Base-by-base conservation (phyloP, 2,888 invertebrate species). In the Arge pagana region DNA sequence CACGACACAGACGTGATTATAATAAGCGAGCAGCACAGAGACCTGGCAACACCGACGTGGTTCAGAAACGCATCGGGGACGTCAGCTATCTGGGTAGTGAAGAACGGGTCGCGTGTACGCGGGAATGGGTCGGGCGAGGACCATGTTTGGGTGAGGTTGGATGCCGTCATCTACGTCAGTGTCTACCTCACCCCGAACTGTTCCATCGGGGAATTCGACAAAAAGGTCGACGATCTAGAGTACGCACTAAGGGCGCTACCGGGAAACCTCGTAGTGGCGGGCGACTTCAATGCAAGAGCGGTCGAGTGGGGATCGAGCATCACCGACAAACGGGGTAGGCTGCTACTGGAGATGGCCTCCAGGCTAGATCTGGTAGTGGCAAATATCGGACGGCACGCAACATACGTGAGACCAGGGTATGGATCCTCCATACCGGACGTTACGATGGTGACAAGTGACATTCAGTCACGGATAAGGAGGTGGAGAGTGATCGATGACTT, bases 21-120 rank as follows among this genome's bases (percentile, higher is more conserved):
- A 5, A 48, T 57, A 24, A 53, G 58, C 41, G 62, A 63, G 13
- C 62, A 59, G 37, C 58, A 63, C 35, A 15, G 35, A n/a, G 21
- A 50, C 10, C 37, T 15, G 28, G 41, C 42, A 3, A 13, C 10
- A 18, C 11, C 13, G 4, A 10, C 13, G 10, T 60, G 60, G 61
- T 13, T 31, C 39, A 7, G 28, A 5, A 52, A 54, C 36, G 6
- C 30, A 18, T 11, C 24, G n/a, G 36, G 35, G n/a, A 52, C 52
- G 28, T 49, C 52, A 36, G 57, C 49, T 36, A 52, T 57, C 36
- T 57, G 55, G 55, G 33, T 55, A 8, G 18, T 28, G 2, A 21
- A n/a, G n/a, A n/a, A n/a, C n/a, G n/a, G n/a, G n/a, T n/a, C n/a
- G n/a, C n/a, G n/a, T 4, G 16, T 35, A 35, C 15, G 16, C 15